Evolutionary conservation across 1,140 invertebrate species (phyloP).

Genomic region (Gerris buenoi): DNA sequence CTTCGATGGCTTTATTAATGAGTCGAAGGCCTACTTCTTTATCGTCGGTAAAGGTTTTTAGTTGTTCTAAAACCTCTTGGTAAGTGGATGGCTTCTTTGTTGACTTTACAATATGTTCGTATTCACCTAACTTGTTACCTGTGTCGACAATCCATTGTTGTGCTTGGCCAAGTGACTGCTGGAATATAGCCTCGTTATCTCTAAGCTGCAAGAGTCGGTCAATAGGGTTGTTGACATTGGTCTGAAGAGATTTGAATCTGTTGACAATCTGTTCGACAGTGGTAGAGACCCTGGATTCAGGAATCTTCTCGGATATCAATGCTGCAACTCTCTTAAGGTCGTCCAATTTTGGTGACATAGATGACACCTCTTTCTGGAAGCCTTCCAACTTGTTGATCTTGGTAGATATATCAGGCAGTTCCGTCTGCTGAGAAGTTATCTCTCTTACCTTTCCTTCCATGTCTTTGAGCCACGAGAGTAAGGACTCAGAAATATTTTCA

Average conservation of each 20-base stretch:
- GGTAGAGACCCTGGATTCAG: conserved; percentile 64
- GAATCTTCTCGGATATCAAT: conserved; percentile 54
- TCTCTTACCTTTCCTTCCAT: conserved; percentile 61
- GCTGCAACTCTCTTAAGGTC: conserved; percentile 50
- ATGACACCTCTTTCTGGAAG: conserved; percentile 43
- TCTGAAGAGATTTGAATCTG: conserved; percentile 57
- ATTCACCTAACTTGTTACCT: conserved; percentile 50
- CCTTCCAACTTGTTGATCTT: conserved; percentile 53
- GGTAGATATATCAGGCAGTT: conserved; percentile 48
- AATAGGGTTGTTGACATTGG: conserved; percentile 37
- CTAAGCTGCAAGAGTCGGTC: conserved; percentile 17
- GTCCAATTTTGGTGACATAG: conserved; percentile 47
- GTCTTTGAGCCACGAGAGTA: conserved; percentile 71
- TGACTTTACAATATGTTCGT: conserved; percentile 45
- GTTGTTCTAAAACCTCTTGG: conserved; percentile 42
- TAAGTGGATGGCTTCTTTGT: conserved; percentile 37
- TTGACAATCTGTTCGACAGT: conserved; percentile 60
- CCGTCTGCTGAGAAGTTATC: conserved; percentile 52
- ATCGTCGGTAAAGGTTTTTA: conserved; percentile 56
- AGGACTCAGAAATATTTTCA: conserved; percentile 46
- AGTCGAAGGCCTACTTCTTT: conserved; percentile 61
- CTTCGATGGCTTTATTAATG: conserved; percentile 64
- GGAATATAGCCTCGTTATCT: conserved; percentile 33
- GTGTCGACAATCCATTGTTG: conserved; percentile 64
- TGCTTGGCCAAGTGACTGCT: conserved; percentile 47